Base-by-base conservation (phyloP, 30 jellyfish, hydroid and myxozoan genomes). In the Hydractinia echinata region DNA sequence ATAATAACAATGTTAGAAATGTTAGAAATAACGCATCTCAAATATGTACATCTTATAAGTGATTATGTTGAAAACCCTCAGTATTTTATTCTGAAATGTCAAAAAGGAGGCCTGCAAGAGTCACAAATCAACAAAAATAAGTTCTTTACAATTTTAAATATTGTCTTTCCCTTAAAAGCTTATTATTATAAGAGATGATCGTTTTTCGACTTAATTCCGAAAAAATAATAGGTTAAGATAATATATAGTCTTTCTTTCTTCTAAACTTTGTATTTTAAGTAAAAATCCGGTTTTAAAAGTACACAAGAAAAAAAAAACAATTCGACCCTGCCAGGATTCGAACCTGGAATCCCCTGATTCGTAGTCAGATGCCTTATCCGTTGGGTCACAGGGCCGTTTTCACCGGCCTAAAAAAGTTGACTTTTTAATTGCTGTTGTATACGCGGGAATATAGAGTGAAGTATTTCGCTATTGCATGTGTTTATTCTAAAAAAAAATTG, bases 261-360 rank as follows among this genome's bases (percentile, higher is more conserved):
- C 13, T 16, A 44, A 71, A n/a, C 53, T 71, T 18, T 67, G 2
- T 67, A 13, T 67, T 53, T 18, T 18, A 18, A 11, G 19, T 10
- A 55, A 55, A 76, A 76, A 55, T 14, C 10, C 2, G 44, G 44
- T 30, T 60, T 16, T 16, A 60, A 13, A 13, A 14, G 3, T 13
- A 60, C 15, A 13, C 2, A 10, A 14, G 3, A 30, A 30, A 30
- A 30, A 30, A 30, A 30, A 30, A 30, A 30, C 44, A 30, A 30
- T 30, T 30, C 91, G 91, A 83, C 91, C 91, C 72, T 69, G 91
- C 86, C 91, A 83, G 91, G 91, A 83, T 83, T 83, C 91, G 91
- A 83, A 83, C 91, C 91, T 83, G 91, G 86, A 83, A 83, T 83
- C 91, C 82, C 91, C 91, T 83, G 91, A 83, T 83, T 74, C 91